Conservation (phyloP, 2,113 vertebrate genomes). For the Oncorhynchus tshawytscha region DNA sequence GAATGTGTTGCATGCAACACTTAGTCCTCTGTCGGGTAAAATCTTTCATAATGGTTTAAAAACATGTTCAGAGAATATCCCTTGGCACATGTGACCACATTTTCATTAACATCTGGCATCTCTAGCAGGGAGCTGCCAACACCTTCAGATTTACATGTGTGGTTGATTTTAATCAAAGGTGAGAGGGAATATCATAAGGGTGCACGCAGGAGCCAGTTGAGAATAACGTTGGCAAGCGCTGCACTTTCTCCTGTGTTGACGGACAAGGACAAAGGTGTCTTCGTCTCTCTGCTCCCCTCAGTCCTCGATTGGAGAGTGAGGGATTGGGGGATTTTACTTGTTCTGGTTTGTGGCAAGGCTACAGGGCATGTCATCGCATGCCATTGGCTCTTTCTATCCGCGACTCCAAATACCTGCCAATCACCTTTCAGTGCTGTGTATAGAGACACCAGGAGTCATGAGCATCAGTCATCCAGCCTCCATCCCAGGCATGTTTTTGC, state of each 20-base stretch:
- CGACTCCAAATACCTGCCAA: conserved; percentile 60
- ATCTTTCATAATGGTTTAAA: conserved; percentile 34
- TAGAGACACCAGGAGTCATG: conserved; percentile 40
- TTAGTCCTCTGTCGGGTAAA: conserved; percentile 29
- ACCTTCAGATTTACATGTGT: conserved; percentile 34
- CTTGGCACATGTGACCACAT: conserved; percentile 32
- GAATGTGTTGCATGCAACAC: conserved; percentile 19
- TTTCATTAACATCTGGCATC: conserved; percentile 37
- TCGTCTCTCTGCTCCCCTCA: conserved; percentile 20
- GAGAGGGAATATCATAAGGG: conserved; percentile 39
- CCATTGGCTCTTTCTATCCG: conserved; percentile 41
- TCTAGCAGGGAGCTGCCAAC: conserved; percentile 48
- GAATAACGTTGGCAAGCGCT: conserved; percentile 43
- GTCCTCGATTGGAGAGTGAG: conserved; percentile 24
- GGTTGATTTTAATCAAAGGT: conserved; percentile 63
- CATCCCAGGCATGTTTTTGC: conserved; percentile 46
- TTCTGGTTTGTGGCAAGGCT: conserved; percentile 43
- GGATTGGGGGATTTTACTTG: conserved; percentile 24
- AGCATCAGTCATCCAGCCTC: conserved; percentile 60
- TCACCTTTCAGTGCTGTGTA: conserved; percentile 42
- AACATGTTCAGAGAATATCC: conserved; percentile 15
- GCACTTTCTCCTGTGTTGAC: conserved; percentile 44
- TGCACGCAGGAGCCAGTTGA: conserved; percentile 25
- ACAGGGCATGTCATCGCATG: conserved; percentile 57
- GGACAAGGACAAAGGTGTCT: conserved; percentile 54